These are phyloP conservation scores for Actinemys pallida DNA, from an alignment of 2,113 vertebrate genomes.

Conservation along the genomic window DNA sequence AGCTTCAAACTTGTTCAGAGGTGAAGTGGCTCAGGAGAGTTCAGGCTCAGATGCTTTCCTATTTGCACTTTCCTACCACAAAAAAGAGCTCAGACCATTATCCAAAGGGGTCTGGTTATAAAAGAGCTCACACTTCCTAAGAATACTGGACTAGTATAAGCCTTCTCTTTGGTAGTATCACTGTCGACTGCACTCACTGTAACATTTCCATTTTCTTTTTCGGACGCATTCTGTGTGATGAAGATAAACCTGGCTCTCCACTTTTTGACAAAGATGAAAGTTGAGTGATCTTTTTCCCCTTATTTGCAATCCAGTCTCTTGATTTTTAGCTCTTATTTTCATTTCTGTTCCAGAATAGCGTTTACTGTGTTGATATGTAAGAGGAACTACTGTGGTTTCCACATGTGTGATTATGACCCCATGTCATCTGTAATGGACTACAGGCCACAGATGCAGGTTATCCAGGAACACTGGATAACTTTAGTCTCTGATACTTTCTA, in stretches of 20 bases:
- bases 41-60: constrained; percentile 59
- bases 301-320: constrained; percentile 43
- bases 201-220: constrained; percentile 54
- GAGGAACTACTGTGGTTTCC: background rate
- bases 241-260: constrained; percentile 59
- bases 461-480: background rate
- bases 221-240: constrained; percentile 55
- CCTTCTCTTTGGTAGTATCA: constrained; percentile 33
- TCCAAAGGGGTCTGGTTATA: constrained; percentile 57
- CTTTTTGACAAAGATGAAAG: constrained; percentile 12
- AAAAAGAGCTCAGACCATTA: constrained; percentile 62
- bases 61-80: constrained; percentile 52
- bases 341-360: constrained; percentile 11
- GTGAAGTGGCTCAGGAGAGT: constrained; percentile 70
- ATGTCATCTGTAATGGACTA: background rate
- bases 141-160: constrained; percentile 32
- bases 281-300: constrained; percentile 53
- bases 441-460: background rate
- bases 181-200: constrained; percentile 47
- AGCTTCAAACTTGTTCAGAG: constrained; percentile 75
- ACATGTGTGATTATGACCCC: background rate
- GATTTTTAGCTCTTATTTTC: constrained; percentile 42
- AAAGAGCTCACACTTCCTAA: constrained; percentile 54
- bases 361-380: background rate
- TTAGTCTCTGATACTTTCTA: background rate